phyloP scores from a whole-genome alignment of 2,113 vertebrate genomes.

The Chrysochloris asiatica region DNA sequence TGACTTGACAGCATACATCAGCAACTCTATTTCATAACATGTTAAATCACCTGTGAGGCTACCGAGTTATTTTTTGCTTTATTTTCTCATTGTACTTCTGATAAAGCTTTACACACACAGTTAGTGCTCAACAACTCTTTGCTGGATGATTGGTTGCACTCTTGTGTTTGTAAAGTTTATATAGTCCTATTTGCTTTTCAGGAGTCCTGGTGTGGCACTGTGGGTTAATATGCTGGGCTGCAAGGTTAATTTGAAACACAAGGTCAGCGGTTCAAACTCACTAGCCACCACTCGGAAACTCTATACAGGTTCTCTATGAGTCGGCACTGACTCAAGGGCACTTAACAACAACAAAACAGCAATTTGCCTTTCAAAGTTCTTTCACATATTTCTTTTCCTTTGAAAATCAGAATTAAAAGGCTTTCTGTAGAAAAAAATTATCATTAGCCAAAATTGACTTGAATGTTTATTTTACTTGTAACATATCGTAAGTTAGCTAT shows the following conservation, averaged over 20 bases:
- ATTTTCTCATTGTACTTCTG: neutral
- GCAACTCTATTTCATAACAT: neutral
- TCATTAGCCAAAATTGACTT: neutral
- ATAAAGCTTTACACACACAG: neutral
- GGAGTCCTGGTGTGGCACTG: no score
- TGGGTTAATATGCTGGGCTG: no score
- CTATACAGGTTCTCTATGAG: no score
- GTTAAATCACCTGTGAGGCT: neutral
- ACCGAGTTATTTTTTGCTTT: neutral
- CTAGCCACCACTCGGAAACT: no score
- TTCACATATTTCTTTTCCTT: neutral
- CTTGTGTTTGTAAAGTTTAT: neutral
- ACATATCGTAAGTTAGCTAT: neutral
- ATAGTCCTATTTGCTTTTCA: neutral
- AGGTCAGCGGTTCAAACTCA: no score
- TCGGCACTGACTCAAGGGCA: no score
- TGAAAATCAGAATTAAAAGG: conserved; percentile 32
- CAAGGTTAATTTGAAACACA: no score
- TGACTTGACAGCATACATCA: no score
- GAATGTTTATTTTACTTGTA: neutral
- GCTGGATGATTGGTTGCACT: neutral
- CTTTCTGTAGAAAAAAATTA: neutral
- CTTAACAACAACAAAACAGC: no score
- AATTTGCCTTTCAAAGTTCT: conserved; percentile 21
- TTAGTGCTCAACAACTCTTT: neutral